Conservation (phyloP, 1,140 invertebrate species). For the Pollicipes pollicipes region DNA sequence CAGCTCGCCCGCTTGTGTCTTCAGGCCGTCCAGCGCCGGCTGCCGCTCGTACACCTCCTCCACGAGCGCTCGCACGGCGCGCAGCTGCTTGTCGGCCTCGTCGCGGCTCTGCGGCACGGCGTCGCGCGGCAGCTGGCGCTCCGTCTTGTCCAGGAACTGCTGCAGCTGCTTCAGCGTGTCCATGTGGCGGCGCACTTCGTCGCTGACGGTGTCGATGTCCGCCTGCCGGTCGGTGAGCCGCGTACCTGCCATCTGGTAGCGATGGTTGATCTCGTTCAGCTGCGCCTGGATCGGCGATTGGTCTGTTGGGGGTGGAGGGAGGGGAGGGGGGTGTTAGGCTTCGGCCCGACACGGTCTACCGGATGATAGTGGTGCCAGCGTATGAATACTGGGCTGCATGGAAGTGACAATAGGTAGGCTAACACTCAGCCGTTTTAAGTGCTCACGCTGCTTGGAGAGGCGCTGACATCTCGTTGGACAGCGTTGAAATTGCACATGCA, state of each 20-base stretch:
- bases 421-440: no score
- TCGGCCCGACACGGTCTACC: no score
- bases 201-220: conserved; percentile 61
- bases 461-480: no score
- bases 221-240: conserved; percentile 67
- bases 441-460: no score
- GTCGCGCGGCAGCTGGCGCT: conserved; percentile 53
- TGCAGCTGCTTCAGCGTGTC: conserved; percentile 50
- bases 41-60: conserved; percentile 91
- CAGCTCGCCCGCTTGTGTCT: conserved; percentile 66
- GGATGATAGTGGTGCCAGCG: no score
- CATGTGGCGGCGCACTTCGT: conserved; percentile 43
- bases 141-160: conserved; percentile 56
- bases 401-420: no score
- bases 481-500: no score
- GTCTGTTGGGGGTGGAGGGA: conserved; percentile 33
- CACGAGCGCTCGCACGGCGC: conserved; percentile 58
- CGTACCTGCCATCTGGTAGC: conserved; percentile 72
- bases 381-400: no score
- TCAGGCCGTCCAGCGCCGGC: conserved; percentile 69
- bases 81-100: conserved; percentile 76
- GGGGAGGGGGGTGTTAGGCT: no score
- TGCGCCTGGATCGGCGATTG: conserved; percentile 82
- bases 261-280: conserved; percentile 78
- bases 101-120: conserved; percentile 44